Evolutionary conservation across 1,140 invertebrate genomes (phyloP), one percentile per base, ranked within the genome.

Genomic region (Manduca sexta): DNA sequence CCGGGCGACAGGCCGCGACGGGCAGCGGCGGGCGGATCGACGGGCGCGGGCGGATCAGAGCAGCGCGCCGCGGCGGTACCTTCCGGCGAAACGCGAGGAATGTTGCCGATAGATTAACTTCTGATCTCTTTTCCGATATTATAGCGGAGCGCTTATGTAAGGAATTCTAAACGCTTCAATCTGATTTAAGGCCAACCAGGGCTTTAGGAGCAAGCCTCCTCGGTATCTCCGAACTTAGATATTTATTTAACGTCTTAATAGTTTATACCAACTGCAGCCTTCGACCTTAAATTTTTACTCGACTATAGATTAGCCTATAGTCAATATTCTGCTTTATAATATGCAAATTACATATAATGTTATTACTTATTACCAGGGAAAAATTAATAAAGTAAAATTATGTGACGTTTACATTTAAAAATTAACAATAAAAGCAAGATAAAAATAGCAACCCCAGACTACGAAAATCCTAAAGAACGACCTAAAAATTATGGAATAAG

Each of bases 71-170:
- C 51, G 52, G 49, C 58, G 65, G 41, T 84, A 78, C 80, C 78
- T 84, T 82, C 80, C 80, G 78, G 78, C 78, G 63, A 77, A 82
- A 77, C 70, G 70, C 76, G 67, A 73, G 72, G 73, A 84, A 82
- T 84, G 76, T 82, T 84, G 78, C 75, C 78, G 78, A 84, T 84
- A 84, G 76, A 84, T 84, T 84, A 84, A 84, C 80, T 84, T 82
- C 78, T 84, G 80, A 82, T 84, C 78, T 84, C 78, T 82, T 84
- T 82, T 74, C 76, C 76, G 78, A 84, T 84, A 84, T 81, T 79
- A 84, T 74, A 70, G 71, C 69, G 54, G 46, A 70, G 63, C 65
- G 69, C 66, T 79, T 82, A 80, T 79, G 70, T 75, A 77, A 79
- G 76, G 70, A 79, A 82, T 79, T 80, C 72, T 80, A 77, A 74